A percentile compares a stretch with the other conserved stretches of the same genome.
These are phyloP conservation scores for Acronicta psi DNA, from an alignment of 2,888 invertebrate species.

Conservation along the genomic window DNA sequence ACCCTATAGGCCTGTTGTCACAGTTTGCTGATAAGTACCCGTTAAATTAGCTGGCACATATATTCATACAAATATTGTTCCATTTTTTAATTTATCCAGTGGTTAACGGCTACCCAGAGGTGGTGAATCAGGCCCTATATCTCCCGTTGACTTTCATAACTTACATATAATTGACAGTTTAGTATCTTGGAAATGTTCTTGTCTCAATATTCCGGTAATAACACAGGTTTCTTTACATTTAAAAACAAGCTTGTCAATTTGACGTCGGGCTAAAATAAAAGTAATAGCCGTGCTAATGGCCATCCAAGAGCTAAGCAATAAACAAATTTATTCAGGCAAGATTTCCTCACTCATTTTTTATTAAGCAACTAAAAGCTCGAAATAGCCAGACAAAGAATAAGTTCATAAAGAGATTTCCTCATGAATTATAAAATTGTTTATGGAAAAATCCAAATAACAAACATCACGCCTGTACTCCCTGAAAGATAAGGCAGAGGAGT, in stretches of 20 bases:
- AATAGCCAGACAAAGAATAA: slow-evolving; percentile 48
- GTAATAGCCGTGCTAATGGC: slow-evolving; percentile 72
- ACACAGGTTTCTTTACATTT: slow-evolving; percentile 23
- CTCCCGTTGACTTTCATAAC: too few relatives aligned
- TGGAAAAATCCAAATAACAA: slow-evolving; percentile 19
- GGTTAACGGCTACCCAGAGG: too few relatives aligned
- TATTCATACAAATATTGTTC: too few relatives aligned
- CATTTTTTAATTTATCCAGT: too few relatives aligned
- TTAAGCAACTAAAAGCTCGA: slow-evolving; percentile 67
- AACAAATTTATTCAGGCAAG: slow-evolving; percentile 70
- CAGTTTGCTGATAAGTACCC: too few relatives aligned
- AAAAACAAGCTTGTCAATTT: slow-evolving; percentile 41
- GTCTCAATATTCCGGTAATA: background rate
- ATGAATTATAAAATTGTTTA: slow-evolving; percentile 40
- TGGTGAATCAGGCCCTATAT: too few relatives aligned
- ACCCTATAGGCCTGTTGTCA: too few relatives aligned
- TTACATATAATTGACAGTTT: too few relatives aligned
- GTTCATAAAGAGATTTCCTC: slow-evolving; percentile 41
- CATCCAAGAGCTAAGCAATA: slow-evolving; percentile 68
- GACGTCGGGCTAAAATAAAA: slow-evolving; percentile 65
- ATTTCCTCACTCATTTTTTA: slow-evolving; percentile 69
- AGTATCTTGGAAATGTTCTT: too few relatives aligned
- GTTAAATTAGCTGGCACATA: too few relatives aligned
- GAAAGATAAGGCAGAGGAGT: too few relatives aligned
- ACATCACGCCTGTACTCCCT: too few relatives aligned